These are phyloP conservation scores for Hipparchia semele DNA, from an alignment of 2,888 invertebrate species.

Conservation along the genomic window DNA sequence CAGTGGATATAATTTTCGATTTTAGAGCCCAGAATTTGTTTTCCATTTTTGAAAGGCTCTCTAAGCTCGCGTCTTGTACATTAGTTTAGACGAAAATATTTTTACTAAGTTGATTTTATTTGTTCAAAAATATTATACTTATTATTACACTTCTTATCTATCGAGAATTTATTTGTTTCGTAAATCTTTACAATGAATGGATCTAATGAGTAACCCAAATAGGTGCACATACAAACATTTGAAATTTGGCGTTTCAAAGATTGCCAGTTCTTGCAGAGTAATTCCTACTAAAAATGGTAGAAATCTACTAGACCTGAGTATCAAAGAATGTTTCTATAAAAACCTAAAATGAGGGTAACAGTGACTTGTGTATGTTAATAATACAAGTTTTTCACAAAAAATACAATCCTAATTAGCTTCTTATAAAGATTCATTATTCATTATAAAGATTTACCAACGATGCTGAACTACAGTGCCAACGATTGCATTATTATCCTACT, in stretches of 20 bases:
- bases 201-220: neutral
- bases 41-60: conserved; percentile 22
- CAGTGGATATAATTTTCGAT: conserved; percentile 1
- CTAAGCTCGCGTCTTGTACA: conserved; percentile 70
- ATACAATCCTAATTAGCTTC: neutral
- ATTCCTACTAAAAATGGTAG: neutral
- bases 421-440: neutral
- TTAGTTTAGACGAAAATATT: conserved; percentile 49
- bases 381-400: too few species aligned
- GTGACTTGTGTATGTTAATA: too few species aligned
- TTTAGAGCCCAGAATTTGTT: conserved; percentile 13
- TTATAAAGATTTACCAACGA: conserved; percentile 14
- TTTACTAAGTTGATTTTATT: conserved; percentile 8
- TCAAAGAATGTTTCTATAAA: neutral
- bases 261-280: neutral
- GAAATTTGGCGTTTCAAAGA: neutral
- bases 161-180: neutral
- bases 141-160: conserved; percentile 8
- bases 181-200: conserved; percentile 13
- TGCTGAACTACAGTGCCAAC: conserved; percentile 12
- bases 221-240: neutral
- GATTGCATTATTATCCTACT: conserved; percentile 4
- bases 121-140: conserved; percentile 12
- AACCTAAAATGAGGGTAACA: neutral
- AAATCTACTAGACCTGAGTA: neutral